These are phyloP conservation scores for Amorpha juglandis DNA, from an alignment of 2,888 invertebrate species.

Conservation along the genomic window DNA sequence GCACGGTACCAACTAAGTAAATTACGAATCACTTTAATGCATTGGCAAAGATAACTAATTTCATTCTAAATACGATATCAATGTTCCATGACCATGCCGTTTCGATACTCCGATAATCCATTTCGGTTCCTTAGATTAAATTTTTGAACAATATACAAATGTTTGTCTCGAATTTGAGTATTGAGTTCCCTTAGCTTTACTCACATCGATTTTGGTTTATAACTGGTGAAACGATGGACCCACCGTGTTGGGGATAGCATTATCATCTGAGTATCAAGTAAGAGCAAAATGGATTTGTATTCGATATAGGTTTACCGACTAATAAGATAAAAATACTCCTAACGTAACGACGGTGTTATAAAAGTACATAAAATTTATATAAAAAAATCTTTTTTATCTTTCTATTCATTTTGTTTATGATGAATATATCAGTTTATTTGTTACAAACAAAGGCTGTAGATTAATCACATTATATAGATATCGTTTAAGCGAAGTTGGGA, in stretches of 20 bases:
- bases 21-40: not conserved
- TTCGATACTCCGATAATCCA: not conserved
- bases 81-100: not conserved
- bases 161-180: not conserved
- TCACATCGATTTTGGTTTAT: not conserved
- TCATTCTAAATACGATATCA: not conserved
- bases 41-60: not conserved
- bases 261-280: not conserved
- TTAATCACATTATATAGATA: not conserved
- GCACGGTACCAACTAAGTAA: not conserved
- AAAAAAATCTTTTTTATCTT: no score
- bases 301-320: not conserved
- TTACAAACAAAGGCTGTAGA: not conserved
- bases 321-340: not conserved
- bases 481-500: not conserved
- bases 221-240: not conserved
- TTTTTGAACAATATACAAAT: slow-evolving; percentile 5
- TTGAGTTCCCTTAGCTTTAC: not conserved
- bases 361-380: not conserved
- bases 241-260: not conserved
- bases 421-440: no score
- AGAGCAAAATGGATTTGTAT: not conserved
- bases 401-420: no score
- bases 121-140: not conserved
- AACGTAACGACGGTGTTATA: not conserved